Base-by-base conservation (phyloP, 2,797 vertebrate species). In the Anguilla obscura region DNA sequence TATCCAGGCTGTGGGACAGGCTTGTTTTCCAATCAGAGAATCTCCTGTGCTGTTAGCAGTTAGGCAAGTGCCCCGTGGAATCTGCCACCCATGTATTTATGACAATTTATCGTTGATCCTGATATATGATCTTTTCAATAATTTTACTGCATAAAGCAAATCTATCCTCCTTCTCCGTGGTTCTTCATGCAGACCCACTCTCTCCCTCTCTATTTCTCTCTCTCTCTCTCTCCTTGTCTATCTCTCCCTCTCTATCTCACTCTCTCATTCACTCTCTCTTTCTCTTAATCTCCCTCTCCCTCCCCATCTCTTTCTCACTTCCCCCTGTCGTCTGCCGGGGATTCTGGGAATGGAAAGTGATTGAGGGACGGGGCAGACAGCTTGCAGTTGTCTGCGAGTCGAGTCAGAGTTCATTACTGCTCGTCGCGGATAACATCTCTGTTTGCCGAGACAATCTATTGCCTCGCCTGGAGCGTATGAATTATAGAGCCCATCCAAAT, bases 261-360 rank as follows among this genome's bases (percentile, higher is more conserved):
- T 45, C 40, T 45, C 40, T 45, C 40, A 45, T 45, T 45, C 40
- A 45, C 40, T 45, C 40, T 45, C 40, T 45, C 40, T 45, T 45
- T 58, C 56, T 58, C 56, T 58, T 18, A 3, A 16, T 58, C 56
- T 58, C 14, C 16, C 56, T 58, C 56, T 58, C 56, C 56, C 56
- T 58, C 56, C 16, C 56, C 16, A 10, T 56, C 54, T 56, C 54
- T 56, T 16, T 56, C 54, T 56, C 54, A 14, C 33, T 40, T 1
- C 71, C 12, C 60, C 90, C 87, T 85, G 85, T 24, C 85, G 60
- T 8, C 88, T 82, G 79, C 89, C 80, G 60, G 79, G 10, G 87
- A 48, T 82, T 82, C 79, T 82, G 79, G 18, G 79, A 48, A 18
- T n/a, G 40, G 45, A 82, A 82, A 82, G 40, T 45, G 36, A 40